Evolutionary conservation across 1,140 invertebrate species (phyloP).

Genomic region (Argopecten irradians): DNA sequence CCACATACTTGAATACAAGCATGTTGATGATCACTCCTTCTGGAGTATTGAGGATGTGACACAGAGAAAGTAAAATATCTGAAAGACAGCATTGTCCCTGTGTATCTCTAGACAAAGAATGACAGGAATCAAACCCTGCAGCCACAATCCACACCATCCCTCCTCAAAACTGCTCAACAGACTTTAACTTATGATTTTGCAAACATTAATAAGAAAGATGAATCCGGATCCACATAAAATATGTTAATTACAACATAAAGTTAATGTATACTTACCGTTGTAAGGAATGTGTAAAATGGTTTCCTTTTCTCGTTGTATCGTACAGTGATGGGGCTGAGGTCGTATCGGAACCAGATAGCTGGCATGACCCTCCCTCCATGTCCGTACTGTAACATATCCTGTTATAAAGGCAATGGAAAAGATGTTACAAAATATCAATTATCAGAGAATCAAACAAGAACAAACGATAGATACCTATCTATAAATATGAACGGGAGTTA

Average conservation of each 20-base stretch:
- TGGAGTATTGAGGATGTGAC: no score
- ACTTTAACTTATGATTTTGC: not conserved
- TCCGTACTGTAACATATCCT: constrained; percentile 78
- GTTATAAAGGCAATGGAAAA: constrained; percentile 34
- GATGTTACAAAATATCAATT: constrained; percentile 6
- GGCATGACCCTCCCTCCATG: constrained; percentile 77
- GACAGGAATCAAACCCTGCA: no score
- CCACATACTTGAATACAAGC: no score
- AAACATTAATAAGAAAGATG: not conserved
- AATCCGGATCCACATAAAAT: not conserved
- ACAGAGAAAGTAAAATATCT: no score
- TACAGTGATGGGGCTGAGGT: constrained; percentile 82
- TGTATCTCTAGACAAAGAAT: no score
- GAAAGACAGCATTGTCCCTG: no score
- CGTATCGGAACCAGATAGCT: constrained; percentile 82
- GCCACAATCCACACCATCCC: no score
- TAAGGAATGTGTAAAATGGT: constrained; percentile 82
- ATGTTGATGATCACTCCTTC: no score
- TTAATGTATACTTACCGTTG: constrained; percentile 77
- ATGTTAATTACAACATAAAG: not conserved
- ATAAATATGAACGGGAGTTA: not conserved
- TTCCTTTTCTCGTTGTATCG: constrained; percentile 80
- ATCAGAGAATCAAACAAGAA: not conserved
- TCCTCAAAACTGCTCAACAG: not conserved
- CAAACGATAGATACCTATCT: not conserved